Evolutionary conservation across 2,113 vertebrate species (phyloP), one percentile per base, ranked within the genome.

Genomic region (Carassius auratus): DNA sequence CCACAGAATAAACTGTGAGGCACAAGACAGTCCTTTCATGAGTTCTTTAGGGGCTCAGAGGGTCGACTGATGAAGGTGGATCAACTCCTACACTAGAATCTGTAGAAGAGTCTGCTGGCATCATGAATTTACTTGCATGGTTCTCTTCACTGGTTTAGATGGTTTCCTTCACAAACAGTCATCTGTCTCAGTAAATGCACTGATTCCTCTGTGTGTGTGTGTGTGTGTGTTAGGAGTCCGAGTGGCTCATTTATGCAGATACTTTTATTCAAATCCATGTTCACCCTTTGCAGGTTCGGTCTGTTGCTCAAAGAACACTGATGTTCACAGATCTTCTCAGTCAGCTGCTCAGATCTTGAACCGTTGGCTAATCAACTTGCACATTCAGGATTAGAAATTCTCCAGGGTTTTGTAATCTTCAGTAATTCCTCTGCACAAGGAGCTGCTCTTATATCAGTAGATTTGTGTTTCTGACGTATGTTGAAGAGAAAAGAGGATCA

Each of bases 381-480:
- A 38, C 33, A 7, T 42, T 42, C 36, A 7, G 42, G 75, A 76
- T 76, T 76, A 76, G 15, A 17, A 19, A 52, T 52, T 61, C 76
- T 55, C 26, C 14, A 26, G 76, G 62, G 12, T 55, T 45, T 52
- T 48, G 48, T 73, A 75, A 77, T 85, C 48, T 80, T n/a, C 42
- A 55, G 30, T 85, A 85, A 79, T 50, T 79, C 73, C 50, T 36
- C 45, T 8, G 79, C 59, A 68, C 15, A 66, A 81, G 13, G 61
- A 66, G 38, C 59, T 83, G 81, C 42, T 84, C n/a, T 84, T 9
- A 64, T 30, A 76, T 84, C 55, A 19, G 45, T 19, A 84, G 83
- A 73, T 59, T 57, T 66, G 42, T 13, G 59, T 64, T 45, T 48
- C 0, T 75, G 73, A 75, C 73, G n/a, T 15, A 3, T 48, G 75